These are phyloP conservation scores for Agonopterix arenella DNA, from an alignment of 2,888 invertebrate genomes.

Conservation along the genomic window DNA sequence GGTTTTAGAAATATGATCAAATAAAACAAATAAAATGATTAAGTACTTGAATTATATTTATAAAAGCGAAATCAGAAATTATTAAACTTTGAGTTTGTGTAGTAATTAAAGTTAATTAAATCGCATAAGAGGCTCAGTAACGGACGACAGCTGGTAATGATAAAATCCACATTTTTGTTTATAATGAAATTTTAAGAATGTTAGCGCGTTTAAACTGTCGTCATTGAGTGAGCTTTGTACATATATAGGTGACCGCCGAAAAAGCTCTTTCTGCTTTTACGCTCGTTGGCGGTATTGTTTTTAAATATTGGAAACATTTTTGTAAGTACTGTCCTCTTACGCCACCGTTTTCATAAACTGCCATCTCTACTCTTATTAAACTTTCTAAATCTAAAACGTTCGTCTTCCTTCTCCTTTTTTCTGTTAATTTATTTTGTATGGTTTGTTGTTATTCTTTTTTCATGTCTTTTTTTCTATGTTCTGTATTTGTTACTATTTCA, in stretches of 20 bases:
- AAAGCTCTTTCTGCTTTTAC: slow-evolving; percentile 3
- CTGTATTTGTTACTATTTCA: slow-evolving; percentile 1
- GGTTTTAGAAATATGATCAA: background rate
- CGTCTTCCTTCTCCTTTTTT: background rate
- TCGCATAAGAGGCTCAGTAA: too few species aligned
- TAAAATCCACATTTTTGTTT: background rate
- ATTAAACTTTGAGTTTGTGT: background rate
- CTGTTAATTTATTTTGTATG: background rate
- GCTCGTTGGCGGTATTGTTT: slow-evolving; percentile 3
- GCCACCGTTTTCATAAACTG: background rate
- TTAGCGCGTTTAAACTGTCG: slow-evolving; percentile 4
- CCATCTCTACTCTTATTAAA: background rate
- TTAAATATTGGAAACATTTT: slow-evolving; percentile 4
- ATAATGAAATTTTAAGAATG: background rate
- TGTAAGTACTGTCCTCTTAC: slow-evolving; percentile 1
- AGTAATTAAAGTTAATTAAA: too few species aligned
- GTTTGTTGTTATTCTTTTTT: slow-evolving; percentile 1
- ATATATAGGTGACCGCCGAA: slow-evolving; percentile 1
- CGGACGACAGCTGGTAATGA: background rate
- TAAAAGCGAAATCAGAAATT: background rate
- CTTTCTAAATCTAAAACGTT: slow-evolving; percentile 1
- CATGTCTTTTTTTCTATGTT: background rate
- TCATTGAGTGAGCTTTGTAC: slow-evolving; percentile 4
- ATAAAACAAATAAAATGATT: background rate
- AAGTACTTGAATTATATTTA: background rate